Base-by-base conservation (phyloP, 2,888 invertebrate genomes). In the Lochmaea crataegi region DNA sequence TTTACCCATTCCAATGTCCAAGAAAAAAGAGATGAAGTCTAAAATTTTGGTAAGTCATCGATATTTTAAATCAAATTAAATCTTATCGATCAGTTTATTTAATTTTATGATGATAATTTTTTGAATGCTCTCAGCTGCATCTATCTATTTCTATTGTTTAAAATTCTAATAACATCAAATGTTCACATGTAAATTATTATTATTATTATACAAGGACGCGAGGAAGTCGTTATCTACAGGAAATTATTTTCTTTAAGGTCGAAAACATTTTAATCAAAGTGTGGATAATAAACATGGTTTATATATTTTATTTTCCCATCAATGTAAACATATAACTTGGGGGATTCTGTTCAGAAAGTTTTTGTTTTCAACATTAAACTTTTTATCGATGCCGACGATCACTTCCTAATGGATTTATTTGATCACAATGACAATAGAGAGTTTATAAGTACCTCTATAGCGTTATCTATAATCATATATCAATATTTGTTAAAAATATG, bases 1-100 rank as follows among this genome's bases (percentile, higher is more conserved):
- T 0, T 92, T 94, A 92, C 95, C 95, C 0, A 91, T 95, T 7
- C 92, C 93, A 9, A 95, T 95, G 94, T 89, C 91, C 32, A 94
- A 94, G 86, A 95, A 95, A 82, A 89, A 92, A 78, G 94, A 94
- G 82, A 88, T 94, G 78, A 95, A 95, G 84, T 90, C 92, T 3
- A 92, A 94, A 82, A 87, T 95, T 78, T 92, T 94, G 90, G 94
- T 94, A 88, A 82, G 81, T 76, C 65, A 22, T 22, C 22, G 2
- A 22, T 2, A 22, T 2, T 22, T 22, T 22, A 22, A 2, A 22
- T 22, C 22, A 22, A 42, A 38, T 38, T 38, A 7, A 9, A 38
- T 38, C 32, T 38, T 38, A 38, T 38, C 9, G 7, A 7, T 38
- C 32, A 7, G 32, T 0, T 45, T 45, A 45, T 45, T 45, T 45